phyloP scores from a whole-genome alignment of 1,140 invertebrate genomes.

The Panulirus ornatus region DNA sequence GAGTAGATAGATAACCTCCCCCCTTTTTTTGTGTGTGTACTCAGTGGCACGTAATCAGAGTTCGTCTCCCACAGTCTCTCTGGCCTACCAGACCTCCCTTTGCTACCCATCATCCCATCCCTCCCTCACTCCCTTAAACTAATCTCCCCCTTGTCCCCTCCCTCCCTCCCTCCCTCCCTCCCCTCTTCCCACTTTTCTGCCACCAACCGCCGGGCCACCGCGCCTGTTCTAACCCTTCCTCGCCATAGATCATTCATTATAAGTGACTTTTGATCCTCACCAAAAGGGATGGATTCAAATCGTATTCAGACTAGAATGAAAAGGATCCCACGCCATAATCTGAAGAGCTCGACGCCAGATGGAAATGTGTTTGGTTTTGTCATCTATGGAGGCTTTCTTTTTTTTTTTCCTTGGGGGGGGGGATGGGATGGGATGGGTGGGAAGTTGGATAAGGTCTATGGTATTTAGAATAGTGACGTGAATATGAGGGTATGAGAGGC shows the following conservation, averaged over 20 bases:
- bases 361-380: conserved; percentile 63
- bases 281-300: conserved; percentile 70
- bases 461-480: too few species aligned
- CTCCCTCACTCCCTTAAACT: too few species aligned
- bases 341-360: conserved; percentile 53
- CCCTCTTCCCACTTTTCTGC: too few species aligned
- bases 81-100: neutral
- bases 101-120: neutral
- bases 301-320: conserved; percentile 53
- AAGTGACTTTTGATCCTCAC: conserved; percentile 71
- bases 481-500: too few species aligned
- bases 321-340: conserved; percentile 64
- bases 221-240: conserved; percentile 48
- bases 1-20: too few species aligned
- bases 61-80: neutral
- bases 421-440: neutral
- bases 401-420: neutral
- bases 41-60: too few species aligned
- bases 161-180: too few species aligned
- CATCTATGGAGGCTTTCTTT: conserved; percentile 33
- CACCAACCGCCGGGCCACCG: neutral
- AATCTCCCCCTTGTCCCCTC: neutral
- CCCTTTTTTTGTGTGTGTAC: too few species aligned
- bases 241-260: conserved; percentile 73
- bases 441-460: too few species aligned